phyloP scores from a whole-genome alignment of 2,113 vertebrate species.

The Gila orcuttii region DNA sequence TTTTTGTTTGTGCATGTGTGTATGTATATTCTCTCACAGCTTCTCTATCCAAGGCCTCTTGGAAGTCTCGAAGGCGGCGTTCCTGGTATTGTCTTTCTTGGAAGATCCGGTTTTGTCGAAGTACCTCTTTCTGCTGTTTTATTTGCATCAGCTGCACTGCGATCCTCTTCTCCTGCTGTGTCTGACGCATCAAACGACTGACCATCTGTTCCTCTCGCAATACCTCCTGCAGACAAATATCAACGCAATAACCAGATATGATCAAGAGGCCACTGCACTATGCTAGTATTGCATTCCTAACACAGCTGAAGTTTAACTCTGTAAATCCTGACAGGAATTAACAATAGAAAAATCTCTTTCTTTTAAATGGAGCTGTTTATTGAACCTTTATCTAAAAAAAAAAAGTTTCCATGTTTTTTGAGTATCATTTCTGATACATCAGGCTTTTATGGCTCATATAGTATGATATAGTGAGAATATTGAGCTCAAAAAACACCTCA shows the following conservation, averaged over 20 bases:
- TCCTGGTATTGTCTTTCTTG: slow-evolving; percentile 88
- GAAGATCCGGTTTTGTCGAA: slow-evolving; percentile 87
- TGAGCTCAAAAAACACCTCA: too few relatives aligned
- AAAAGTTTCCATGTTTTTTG: background rate
- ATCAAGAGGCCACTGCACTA: background rate
- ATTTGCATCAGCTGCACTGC: slow-evolving; percentile 87
- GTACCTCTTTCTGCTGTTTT: slow-evolving; percentile 86
- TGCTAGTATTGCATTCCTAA: background rate
- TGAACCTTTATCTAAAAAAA: too few relatives aligned
- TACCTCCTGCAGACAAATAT: slow-evolving; percentile 73
- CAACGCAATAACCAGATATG: background rate
- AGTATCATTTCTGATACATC: background rate
- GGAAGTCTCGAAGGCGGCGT: slow-evolving; percentile 83
- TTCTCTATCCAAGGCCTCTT: slow-evolving; percentile 86
- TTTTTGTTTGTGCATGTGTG: background rate
- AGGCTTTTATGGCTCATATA: background rate
- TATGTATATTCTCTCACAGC: slow-evolving; percentile 77
- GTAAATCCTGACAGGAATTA: too few relatives aligned
- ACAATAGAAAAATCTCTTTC: too few relatives aligned
- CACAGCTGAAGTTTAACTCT: background rate
- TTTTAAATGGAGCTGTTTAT: too few relatives aligned
- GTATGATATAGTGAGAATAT: background rate
- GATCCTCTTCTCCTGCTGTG: slow-evolving; percentile 87
- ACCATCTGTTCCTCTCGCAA: slow-evolving; percentile 85
- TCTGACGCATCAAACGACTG: slow-evolving; percentile 85